Evolutionary conservation across 2,888 invertebrate genomes (phyloP), one percentile per base, ranked within the genome.

Genomic region (Hirudinaria manillensis): DNA sequence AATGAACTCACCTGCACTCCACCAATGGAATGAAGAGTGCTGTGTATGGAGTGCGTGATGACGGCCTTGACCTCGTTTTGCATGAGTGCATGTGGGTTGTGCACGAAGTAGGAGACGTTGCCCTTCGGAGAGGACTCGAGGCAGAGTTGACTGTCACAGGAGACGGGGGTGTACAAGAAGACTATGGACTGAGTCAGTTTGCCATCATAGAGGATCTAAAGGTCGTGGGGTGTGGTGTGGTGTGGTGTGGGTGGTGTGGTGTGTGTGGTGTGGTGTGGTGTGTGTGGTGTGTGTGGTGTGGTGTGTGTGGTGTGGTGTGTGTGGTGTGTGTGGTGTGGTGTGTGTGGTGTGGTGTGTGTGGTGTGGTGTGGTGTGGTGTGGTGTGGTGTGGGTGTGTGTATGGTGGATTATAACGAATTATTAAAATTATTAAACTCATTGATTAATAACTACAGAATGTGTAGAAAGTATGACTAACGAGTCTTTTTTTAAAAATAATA

Each of bases 121-220:
- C 71, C 94, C 88, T 97, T 98, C 76, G 98, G 97, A 81, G 97
- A 94, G 71, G 96, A 96, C 88, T 98, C 97, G 80, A 99, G 89
- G 87, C 98, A 98, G 79, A 99, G 89, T 87, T 99, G 98, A 80
- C 96, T 94, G 87, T 99, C 98, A 79, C 99, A 99, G 79, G 99
- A 98, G 82, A 98, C 97, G 78, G 99, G 99, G 88, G 98, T 99
- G 89, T 99, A 99, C 93, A 98, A 96, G 88, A 99, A 98, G 84
- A 99, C 94, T 85, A 99, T 93, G 74, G 82, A 77, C 65, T 91
- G 92, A 78, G 97, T 95, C 84, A 99, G 88, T 87, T 96, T 96
- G 79, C 97, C 98, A 87, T 99, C 99, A 87, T 99, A 99, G 81
- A 99, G 89, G 80, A 97, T 94, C 94, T 96, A n/a, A 88, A n/a